Evolutionary conservation across 2,113 vertebrate genomes (phyloP).

Genomic region (Xiphophorus maculatus): DNA sequence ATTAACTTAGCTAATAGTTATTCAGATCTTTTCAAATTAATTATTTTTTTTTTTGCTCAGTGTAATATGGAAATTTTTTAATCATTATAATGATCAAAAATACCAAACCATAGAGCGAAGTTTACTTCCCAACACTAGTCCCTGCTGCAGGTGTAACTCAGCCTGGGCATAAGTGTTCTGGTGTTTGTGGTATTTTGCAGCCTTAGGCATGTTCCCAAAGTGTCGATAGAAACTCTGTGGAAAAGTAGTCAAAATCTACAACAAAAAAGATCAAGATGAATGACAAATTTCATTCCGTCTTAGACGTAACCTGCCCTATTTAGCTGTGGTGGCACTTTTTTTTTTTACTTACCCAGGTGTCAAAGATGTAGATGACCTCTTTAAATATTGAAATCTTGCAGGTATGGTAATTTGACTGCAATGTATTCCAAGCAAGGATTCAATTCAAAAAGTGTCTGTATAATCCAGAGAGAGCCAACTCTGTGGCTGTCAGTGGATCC

Average conservation of each 20-base stretch:
- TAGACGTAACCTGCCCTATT: constrained; percentile 25
- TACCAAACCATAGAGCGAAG: constrained; percentile 3
- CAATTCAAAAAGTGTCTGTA: constrained; percentile 24
- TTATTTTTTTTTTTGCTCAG: neutral
- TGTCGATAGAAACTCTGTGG: constrained; percentile 39
- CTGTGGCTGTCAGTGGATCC: constrained; percentile 18
- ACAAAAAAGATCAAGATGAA: constrained; percentile 20
- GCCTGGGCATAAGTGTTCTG: constrained; percentile 4
- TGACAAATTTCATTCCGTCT: constrained; percentile 35
- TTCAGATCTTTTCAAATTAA: neutral
- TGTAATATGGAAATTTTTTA: neutral
- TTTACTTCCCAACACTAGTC: neutral
- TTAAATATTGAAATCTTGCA: constrained; percentile 29
- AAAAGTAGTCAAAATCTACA: constrained; percentile 23
- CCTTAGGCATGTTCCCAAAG: constrained; percentile 26
- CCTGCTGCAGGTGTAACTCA: constrained; percentile 7
- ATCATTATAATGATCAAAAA: neutral
- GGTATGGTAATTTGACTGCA: constrained; percentile 23
- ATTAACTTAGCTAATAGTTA: neutral
- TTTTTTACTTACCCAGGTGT: constrained; percentile 19
- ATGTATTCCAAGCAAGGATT: constrained; percentile 18
- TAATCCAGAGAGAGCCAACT: constrained; percentile 27
- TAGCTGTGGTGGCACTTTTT: constrained; percentile 15
- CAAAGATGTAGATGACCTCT: constrained; percentile 26
- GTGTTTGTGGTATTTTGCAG: constrained; percentile 34